These are phyloP conservation scores for Bos javanicus DNA, from an alignment of 2,113 vertebrate species.

Conservation along the genomic window DNA sequence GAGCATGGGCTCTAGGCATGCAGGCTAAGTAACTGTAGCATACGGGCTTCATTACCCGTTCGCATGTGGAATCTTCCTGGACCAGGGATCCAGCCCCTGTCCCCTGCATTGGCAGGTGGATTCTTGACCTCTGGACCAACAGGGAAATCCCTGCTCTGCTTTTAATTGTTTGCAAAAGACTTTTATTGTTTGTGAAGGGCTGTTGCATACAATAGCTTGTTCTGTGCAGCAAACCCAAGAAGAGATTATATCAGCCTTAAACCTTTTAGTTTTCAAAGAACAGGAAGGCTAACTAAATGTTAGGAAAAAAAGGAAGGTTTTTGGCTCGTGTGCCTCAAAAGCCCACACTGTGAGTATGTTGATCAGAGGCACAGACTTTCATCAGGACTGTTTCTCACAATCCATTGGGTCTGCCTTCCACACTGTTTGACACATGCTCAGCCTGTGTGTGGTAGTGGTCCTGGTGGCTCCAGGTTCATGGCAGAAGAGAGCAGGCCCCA, in stretches of 20 bases:
- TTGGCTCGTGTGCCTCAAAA: slow-evolving; percentile 6
- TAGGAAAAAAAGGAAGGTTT: slow-evolving; percentile 6
- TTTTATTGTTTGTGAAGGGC: slow-evolving; percentile 22
- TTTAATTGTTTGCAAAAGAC: slow-evolving; percentile 47
- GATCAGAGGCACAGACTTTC: slow-evolving; percentile 18
- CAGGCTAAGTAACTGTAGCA: not conserved
- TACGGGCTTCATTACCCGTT: not conserved
- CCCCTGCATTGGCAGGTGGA: not conserved
- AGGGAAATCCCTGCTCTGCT: not conserved
- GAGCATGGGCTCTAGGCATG: not conserved
- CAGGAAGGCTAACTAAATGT: slow-evolving; percentile 35
- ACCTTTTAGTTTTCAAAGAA: slow-evolving; percentile 53
- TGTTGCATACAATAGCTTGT: slow-evolving; percentile 47
- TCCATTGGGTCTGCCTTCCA: not conserved
- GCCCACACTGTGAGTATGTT: not conserved
- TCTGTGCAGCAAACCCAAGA: slow-evolving; percentile 45
- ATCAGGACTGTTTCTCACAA: not conserved
- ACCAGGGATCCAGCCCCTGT: not conserved
- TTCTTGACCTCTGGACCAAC: not conserved
- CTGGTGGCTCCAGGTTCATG: not conserved
- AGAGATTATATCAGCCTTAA: slow-evolving; percentile 53
- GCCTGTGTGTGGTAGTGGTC: not conserved
- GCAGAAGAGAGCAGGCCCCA: not conserved
- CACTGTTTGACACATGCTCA: not conserved
- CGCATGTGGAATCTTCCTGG: not conserved